Percentiles rank a stretch among this genome's conserved stretches.
Evolutionary conservation across 2,888 invertebrate genomes (phyloP).

Genomic region (Sinodicranocentrus sp.): DNA sequence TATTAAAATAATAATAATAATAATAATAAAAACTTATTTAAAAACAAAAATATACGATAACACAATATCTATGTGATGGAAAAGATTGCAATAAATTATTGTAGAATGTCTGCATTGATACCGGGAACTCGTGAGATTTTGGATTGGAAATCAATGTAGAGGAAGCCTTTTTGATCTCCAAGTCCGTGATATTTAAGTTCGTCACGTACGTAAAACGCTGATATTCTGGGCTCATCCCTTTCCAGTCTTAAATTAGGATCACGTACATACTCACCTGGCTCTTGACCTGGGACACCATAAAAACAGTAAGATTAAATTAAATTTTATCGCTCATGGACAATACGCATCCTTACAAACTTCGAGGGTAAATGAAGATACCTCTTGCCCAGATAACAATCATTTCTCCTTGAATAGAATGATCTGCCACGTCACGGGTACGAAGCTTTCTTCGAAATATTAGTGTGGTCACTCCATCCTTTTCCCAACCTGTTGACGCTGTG

Average conservation of each 20-base stretch:
- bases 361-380: conserved; percentile 81
- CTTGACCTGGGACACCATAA: conserved; percentile 83
- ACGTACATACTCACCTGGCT: conserved; percentile 85
- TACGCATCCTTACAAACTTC: no score
- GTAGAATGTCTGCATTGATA: conserved; percentile 71
- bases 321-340: background rate
- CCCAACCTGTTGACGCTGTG: conserved; percentile 92
- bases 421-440: conserved; percentile 81
- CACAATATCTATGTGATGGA: background rate
- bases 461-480: conserved; percentile 92
- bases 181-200: conserved; percentile 97
- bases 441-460: conserved; percentile 93
- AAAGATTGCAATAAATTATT: conserved; percentile 37
- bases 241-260: conserved; percentile 86
- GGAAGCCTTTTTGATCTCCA: conserved; percentile 87
- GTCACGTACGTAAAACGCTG: conserved; percentile 91
- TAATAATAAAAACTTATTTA: no score
- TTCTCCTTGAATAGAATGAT: conserved; percentile 89
- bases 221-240: conserved; percentile 82
- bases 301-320: background rate
- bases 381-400: conserved; percentile 98
- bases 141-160: conserved; percentile 86
- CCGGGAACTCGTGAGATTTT: conserved; percentile 68
- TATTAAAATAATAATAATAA: no score
- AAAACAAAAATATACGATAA: conserved; percentile 2